Evolutionary conservation across 2,113 vertebrate genomes (phyloP), one percentile per base, ranked within the genome.

Genomic region (Scomber japonicus): DNA sequence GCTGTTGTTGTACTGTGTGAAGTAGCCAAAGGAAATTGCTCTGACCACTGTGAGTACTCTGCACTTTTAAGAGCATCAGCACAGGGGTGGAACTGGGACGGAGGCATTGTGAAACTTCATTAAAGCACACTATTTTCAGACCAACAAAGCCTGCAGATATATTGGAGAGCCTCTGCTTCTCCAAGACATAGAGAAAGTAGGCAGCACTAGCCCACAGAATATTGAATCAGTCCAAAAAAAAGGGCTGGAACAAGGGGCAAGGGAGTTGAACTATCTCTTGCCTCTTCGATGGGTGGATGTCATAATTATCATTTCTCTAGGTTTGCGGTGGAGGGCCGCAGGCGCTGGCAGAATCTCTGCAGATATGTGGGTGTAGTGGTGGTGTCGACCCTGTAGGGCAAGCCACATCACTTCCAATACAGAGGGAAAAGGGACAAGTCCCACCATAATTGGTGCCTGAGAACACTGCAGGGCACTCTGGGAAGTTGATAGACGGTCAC

Each of bases 271-370:
- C 87, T 89, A 63, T 86, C 66, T 86, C 82, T 72, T 75, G 85
- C 72, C 76, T 88, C 77, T 75, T 79, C 79, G 66, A 90, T 90
- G 91, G 91, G 92, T 53, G 78, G 85, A 90, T 88, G 86, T 84
- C 84, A 84, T 83, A 89, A 91, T 90, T 91, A 89, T 91, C 67
- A 91, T 90, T 89, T 89, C 84, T 86, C 74, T 61, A 76, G 86
- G 80, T 78, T 71, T 75, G 77, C 75, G 69, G 71, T 72, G 83
- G 81, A 86, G 75, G 73, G 76, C 86, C 40, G 73, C 53, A 21
- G 85, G 83, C 78, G 2, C 74, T 77, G 78, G 82, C 69, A 78
- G 83, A 57, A 78, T 87, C 75, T 75, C 80, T 67, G 60, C 84
- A 75, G 83, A 86, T 87, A 72, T 65, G 90, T 91, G 89, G 90